Conservation (phyloP, 2,888 invertebrate species). For the Iphiclides podalirius region DNA sequence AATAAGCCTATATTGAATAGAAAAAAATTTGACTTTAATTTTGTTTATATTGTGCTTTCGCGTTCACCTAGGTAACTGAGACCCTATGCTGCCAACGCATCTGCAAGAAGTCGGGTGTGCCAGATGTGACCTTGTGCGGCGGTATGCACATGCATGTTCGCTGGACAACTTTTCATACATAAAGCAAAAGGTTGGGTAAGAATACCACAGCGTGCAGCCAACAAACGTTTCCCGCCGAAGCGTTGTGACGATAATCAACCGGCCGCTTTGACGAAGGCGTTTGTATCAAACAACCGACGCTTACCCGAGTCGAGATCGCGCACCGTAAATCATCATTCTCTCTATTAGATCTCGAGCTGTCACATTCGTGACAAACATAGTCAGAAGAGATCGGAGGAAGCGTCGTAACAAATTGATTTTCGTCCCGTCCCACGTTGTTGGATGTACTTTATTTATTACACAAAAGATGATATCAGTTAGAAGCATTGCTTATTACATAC, state of each 20-base stretch:
- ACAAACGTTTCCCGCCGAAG: slow-evolving; percentile 26
- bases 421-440: neutral
- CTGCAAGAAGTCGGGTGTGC: too few species aligned
- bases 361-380: slow-evolving; percentile 24
- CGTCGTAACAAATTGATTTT: slow-evolving; percentile 9
- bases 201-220: slow-evolving; percentile 28
- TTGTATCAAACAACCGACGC: slow-evolving; percentile 34
- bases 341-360: slow-evolving; percentile 30
- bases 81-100: too few species aligned
- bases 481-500: too few species aligned
- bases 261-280: slow-evolving; percentile 19
- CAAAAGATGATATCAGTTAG: neutral
- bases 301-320: slow-evolving; percentile 31
- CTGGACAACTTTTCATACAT: too few species aligned
- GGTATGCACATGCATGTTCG: too few species aligned
- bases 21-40: too few species aligned
- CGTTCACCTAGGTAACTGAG: too few species aligned
- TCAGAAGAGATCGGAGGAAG: slow-evolving; percentile 12
- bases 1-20: too few species aligned
- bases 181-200: slow-evolving; percentile 49
- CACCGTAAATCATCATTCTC: slow-evolving; percentile 25
- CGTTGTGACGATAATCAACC: slow-evolving; percentile 17
- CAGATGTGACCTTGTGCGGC: too few species aligned
- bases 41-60: too few species aligned
- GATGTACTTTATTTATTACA: neutral